Base-by-base conservation (phyloP, 2,797 vertebrate species). In the Hipposideros larvatus region DNA sequence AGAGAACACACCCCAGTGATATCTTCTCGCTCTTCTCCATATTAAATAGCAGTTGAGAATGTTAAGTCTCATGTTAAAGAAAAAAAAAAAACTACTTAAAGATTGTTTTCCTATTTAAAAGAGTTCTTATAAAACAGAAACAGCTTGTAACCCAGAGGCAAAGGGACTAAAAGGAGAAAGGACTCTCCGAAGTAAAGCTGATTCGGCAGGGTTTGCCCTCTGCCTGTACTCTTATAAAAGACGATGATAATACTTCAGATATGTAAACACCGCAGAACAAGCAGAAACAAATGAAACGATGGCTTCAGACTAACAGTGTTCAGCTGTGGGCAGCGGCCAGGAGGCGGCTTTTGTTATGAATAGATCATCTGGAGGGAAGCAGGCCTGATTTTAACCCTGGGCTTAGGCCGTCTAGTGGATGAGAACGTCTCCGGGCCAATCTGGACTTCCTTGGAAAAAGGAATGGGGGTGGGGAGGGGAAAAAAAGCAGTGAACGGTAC, bases 201-300 rank as follows among this genome's bases (percentile, higher is more conserved):
- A 37, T 95, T 91, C 91, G 90, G 89, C 95, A 78, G 63, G 79
- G 96, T 95, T 97, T 98, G 98, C 98, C 98, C 97, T 98, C 95
- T 37, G 75, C 1, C 13, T 97, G 96, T 92, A 92, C 95, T 96
- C 96, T 80, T 75, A 96, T 94, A 96, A 96, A 98, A 98, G 97
- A 96, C 90, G 97, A 94, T 2, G 80, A 97, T 98, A 98, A 98
- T 98, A 84, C 4, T 94, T 94, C 95, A 98, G 96, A 98, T 98
- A 99, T 98, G 98, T 98, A 98, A 99, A 98, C 98, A 98, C 95
- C 97, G 98, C 59, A 97, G 96, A 97, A 95, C 97, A 97, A 98
- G 98, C 98, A 98, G 98, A 98, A 98, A 98, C 98, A 98, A 99
- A 98, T 96, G 97, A 98, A 98, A 98, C 18, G 70, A 98, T 95